These are phyloP conservation scores for Pituophis catenifer DNA, from an alignment of 2,113 vertebrate species.

Conservation along the genomic window DNA sequence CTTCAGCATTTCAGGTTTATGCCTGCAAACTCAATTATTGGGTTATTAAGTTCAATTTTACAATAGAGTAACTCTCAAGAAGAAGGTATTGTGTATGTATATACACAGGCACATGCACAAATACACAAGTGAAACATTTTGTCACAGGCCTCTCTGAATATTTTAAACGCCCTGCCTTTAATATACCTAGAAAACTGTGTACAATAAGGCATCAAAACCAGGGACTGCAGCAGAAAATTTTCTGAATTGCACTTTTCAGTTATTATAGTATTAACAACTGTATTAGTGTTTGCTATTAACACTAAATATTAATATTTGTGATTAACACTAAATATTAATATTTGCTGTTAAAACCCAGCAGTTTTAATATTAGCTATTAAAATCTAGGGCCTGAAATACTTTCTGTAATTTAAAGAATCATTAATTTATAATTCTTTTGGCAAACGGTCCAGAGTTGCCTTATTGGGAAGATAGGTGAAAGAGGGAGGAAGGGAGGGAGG, in stretches of 20 bases:
- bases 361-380: neutral
- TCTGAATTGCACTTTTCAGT: neutral
- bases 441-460: neutral
- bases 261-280: neutral
- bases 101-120: neutral
- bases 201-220: neutral
- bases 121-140: neutral
- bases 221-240: neutral
- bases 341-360: neutral
- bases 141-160: neutral
- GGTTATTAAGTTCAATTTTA: neutral
- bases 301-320: neutral
- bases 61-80: neutral
- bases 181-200: neutral
- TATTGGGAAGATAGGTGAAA: no score
- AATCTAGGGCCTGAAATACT: neutral
- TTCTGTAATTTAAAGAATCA: neutral
- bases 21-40: neutral
- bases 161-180: neutral
- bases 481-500: no score
- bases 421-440: neutral
- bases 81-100: neutral
- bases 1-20: neutral
- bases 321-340: neutral
- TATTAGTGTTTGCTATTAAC: no score